phyloP scores from a whole-genome alignment of 2,888 invertebrate genomes.

The Frankliniella intonsa region DNA sequence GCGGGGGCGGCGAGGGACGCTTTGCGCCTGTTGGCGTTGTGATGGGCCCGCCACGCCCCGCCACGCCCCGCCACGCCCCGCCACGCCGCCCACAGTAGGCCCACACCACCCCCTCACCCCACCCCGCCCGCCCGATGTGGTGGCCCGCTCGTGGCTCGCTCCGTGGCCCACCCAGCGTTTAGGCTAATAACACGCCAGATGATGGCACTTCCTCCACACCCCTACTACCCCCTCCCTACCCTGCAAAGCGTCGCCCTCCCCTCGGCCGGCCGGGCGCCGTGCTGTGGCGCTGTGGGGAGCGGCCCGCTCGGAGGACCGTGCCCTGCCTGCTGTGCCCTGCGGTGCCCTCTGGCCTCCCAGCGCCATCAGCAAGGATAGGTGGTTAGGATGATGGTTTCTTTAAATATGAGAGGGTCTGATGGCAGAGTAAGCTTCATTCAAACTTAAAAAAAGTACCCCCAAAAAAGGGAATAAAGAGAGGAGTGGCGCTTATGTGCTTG shows the following conservation, averaged over 20 bases:
- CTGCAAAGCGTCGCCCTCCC: slow-evolving; percentile 20
- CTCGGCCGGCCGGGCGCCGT: not conserved
- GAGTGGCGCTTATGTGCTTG: no score
- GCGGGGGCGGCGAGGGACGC: slow-evolving; percentile 8
- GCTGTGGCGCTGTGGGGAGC: no score
- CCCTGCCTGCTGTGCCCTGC: not conserved
- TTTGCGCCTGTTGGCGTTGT: slow-evolving; percentile 22
- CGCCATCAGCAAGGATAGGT: not conserved
- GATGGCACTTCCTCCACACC: slow-evolving; percentile 13
- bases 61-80: not conserved
- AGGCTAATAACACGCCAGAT: slow-evolving; percentile 29
- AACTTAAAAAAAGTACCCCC: no score
- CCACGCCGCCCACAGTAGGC: slow-evolving; percentile 22
- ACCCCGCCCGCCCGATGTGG: not conserved
- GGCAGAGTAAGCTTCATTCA: no score
- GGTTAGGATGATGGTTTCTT: not conserved
- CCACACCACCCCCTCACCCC: not conserved
- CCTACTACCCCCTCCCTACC: not conserved
- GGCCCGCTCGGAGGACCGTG: not conserved
- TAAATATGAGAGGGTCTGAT: not conserved
- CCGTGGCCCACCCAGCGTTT: not conserved
- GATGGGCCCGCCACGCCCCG: not conserved
- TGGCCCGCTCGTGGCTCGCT: slow-evolving; percentile 21
- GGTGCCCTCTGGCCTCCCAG: not conserved
- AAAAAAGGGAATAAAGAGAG: no score